Conservation (phyloP, 2,113 vertebrate genomes). For the Rhynchopsitta pachyrhyncha region DNA sequence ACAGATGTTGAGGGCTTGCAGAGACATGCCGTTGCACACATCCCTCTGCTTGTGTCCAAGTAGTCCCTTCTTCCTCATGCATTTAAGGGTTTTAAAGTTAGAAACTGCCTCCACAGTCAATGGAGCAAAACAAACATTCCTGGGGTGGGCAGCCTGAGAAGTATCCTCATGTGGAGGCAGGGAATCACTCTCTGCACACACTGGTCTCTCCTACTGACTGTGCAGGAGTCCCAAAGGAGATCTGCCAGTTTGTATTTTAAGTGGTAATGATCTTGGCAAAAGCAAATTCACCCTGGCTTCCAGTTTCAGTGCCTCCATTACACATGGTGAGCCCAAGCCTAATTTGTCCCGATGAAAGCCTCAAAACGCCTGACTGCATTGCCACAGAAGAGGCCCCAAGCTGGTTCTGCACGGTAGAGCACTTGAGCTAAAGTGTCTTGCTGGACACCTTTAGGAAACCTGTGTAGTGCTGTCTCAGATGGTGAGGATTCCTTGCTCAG, state of each 20-base stretch:
- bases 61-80: background rate
- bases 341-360: background rate
- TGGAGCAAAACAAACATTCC: background rate
- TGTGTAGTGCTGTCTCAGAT: background rate
- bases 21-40: background rate
- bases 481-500: background rate
- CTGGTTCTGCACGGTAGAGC: background rate
- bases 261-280: background rate
- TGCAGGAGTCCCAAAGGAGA: background rate
- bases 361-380: background rate
- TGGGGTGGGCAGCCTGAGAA: background rate
- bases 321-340: background rate
- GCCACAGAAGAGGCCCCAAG: background rate
- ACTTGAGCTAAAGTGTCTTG: background rate
- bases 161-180: background rate
- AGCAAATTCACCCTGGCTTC: background rate
- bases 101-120: background rate
- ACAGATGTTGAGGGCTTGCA: constrained; percentile 35
- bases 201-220: background rate
- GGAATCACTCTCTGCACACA: background rate
- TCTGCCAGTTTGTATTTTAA: background rate
- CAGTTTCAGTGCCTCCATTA: background rate
- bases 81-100: background rate
- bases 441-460: background rate
- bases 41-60: background rate